These are phyloP conservation scores for Hippasteria phrygiana DNA, from an alignment of 53 echinoderm and acorn worm genomes.

Conservation along the genomic window DNA sequence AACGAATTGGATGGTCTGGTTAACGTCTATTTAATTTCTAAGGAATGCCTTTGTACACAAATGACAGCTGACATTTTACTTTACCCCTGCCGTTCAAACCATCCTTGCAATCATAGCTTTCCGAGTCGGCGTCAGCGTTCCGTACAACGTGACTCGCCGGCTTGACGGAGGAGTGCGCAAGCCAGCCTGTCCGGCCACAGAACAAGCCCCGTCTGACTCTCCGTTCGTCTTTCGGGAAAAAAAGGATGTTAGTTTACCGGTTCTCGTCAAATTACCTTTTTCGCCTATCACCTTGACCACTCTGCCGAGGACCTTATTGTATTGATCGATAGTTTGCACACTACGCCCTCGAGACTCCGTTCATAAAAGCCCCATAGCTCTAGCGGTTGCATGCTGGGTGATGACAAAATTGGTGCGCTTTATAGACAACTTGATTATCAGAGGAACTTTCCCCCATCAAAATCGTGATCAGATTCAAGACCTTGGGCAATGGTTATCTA, in stretches of 20 bases:
- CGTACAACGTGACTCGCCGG: no score
- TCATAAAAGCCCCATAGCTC: not conserved
- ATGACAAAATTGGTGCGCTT: not conserved
- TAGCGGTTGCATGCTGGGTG: not conserved
- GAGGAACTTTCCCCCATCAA: not conserved
- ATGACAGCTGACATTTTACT: no score
- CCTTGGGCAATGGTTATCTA: not conserved
- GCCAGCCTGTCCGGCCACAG: no score
- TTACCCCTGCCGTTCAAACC: no score
- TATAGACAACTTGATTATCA: not conserved
- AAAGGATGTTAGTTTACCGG: conserved; percentile 38
- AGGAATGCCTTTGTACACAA: no score
- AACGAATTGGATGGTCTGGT: no score
- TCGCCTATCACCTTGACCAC: not conserved
- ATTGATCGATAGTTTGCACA: conserved; percentile 2
- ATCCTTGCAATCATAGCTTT: no score
- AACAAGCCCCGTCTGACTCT: not conserved
- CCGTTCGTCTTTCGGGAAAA: not conserved
- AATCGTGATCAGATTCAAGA: not conserved
- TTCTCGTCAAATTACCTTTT: conserved; percentile 35
- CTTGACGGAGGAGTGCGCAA: no score
- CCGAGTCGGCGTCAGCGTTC: no score
- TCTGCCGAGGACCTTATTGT: not conserved
- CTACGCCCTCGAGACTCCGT: not conserved
- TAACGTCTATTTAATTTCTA: no score